Percentiles rank a stretch among this genome's conserved stretches.
Conservation (phyloP, 2,797 vertebrate species). For the Tapera naevia region DNA sequence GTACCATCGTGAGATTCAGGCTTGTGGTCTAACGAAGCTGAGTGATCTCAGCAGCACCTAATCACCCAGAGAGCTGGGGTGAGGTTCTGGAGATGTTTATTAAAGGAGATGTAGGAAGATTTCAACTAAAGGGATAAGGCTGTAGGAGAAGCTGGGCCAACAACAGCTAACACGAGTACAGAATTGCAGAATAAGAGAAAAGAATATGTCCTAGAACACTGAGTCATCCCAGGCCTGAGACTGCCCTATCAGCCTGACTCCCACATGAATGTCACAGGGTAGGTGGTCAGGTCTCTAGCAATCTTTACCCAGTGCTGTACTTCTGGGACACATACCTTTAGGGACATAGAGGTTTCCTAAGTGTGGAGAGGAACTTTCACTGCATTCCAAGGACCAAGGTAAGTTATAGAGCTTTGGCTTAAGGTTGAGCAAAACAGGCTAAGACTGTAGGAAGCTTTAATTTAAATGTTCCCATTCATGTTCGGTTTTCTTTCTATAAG, state of each 20-base stretch:
- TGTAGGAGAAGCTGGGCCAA: not conserved
- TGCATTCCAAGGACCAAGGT: not conserved
- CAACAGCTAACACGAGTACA: not conserved
- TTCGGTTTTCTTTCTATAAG: not conserved
- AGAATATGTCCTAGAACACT: not conserved
- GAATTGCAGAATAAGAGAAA: not conserved
- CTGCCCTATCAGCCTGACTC: not conserved
- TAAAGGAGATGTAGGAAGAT: not conserved
- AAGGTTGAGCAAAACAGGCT: not conserved
- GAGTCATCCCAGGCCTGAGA: not conserved
- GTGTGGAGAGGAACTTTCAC: not conserved
- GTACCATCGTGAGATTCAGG: constrained; percentile 36
- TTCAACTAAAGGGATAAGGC: not conserved
- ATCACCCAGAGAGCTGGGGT: not conserved
- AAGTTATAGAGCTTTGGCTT: not conserved
- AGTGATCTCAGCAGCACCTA: constrained; percentile 15
- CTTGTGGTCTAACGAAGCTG: constrained; percentile 35
- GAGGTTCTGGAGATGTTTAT: not conserved
- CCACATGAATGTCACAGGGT: not conserved
- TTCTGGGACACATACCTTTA: not conserved
- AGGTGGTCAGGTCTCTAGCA: constrained; percentile 40
- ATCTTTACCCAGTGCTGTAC: not conserved
- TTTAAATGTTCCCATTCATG: not conserved
- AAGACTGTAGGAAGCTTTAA: not conserved
- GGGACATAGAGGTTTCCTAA: not conserved